These are phyloP conservation scores for Gymnoscopelus braueri DNA, from an alignment of 2,797 vertebrate genomes.

Conservation along the genomic window DNA sequence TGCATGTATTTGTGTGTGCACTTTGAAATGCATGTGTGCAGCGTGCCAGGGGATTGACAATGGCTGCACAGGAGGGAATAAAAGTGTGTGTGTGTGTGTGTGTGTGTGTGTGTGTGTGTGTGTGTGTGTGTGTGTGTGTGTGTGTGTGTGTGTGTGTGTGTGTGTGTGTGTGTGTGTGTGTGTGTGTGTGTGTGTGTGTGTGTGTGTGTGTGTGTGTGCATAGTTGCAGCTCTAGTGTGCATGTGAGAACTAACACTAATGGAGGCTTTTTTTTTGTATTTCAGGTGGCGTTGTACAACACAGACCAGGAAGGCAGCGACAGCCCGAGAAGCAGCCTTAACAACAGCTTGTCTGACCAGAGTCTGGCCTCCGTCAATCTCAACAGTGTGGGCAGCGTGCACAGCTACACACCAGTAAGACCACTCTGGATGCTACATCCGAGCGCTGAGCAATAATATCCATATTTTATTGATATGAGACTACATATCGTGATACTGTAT, in stretches of 20 bases:
- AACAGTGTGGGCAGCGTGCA: constrained; percentile 93
- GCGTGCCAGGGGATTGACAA: too few species aligned
- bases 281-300: constrained; percentile 93
- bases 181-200: neutral
- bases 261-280: constrained; percentile 58
- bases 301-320: constrained; percentile 93
- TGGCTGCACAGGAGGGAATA: too few species aligned
- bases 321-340: constrained; percentile 96
- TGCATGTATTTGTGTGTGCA: neutral
- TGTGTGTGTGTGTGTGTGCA: neutral
- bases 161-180: neutral
- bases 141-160: neutral
- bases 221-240: too few species aligned
- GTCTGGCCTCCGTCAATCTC: constrained; percentile 92
- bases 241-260: constrained; percentile 14
- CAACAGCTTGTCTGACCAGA: constrained; percentile 96
- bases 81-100: too few species aligned
- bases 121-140: too few species aligned
- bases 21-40: too few species aligned
- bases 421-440: neutral
- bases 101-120: too few species aligned
- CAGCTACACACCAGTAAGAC: constrained; percentile 90
- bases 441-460: too few species aligned
- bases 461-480: too few species aligned
- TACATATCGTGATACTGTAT: neutral